Base-by-base conservation (phyloP, 2,797 vertebrate genomes). In the Muraenolepis orangiensis region DNA sequence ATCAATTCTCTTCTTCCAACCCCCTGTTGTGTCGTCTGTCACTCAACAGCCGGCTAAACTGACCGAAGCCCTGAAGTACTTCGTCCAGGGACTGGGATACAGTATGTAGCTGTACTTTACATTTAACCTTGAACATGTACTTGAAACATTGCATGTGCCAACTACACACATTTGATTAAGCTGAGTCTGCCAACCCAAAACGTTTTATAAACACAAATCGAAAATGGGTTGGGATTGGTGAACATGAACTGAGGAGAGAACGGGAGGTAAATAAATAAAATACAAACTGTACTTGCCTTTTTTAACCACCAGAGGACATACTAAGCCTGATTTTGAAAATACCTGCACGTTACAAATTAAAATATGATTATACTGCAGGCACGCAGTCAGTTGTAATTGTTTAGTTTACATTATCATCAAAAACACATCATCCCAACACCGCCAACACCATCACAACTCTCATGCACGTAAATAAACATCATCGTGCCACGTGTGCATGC, bases 61-160 rank as follows among this genome's bases (percentile, higher is more conserved):
- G 23, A 95, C 93, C 1, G 97, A 99, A 91, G 97, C 97, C 85
- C 93, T 99, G 80, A 98, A 99, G 80, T 99, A 99, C 85, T 98
- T 98, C 61, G 95, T 98, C 87, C 97, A 99, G 81, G 97, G 97
- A 80, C 93, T 98, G 94, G 97, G 97, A 84, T 97, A 99, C 88
- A 94, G 97, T 99, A 92, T 95, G 97, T 95, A 83, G 71, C 70
- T 30, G 18, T 16, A 20, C 66, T 31, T 67, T 28, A 67, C 8
- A 6, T 67, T 28, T 7, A 31, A 29, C 30, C 30, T 18, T 31
- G 29, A 67, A 16, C 66, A 29, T 28, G 2, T 3, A 66, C 11
- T 66, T 30, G 13, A 66, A 26, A 66, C 28, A 29, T 70, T 36
- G 18, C n/a, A 32, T 69, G 67, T 68, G 66, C 6, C 6, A 32